These are phyloP conservation scores for Onchidella celtica DNA, from an alignment of 2,888 invertebrate genomes.

Conservation along the genomic window DNA sequence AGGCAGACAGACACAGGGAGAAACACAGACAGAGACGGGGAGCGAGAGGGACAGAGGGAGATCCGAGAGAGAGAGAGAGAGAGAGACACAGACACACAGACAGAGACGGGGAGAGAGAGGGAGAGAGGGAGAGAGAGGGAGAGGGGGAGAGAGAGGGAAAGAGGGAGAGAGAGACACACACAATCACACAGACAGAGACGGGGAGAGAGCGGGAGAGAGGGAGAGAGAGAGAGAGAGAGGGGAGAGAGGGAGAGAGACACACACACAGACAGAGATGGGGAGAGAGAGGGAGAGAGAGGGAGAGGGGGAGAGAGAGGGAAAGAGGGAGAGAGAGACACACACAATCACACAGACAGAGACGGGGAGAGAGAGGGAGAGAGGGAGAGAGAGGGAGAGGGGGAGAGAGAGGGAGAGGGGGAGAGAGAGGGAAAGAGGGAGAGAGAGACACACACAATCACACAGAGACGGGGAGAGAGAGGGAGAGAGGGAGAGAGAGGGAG, in stretches of 20 bases:
- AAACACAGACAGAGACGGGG: too few relatives aligned
- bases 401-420: background rate
- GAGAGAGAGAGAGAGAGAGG: background rate
- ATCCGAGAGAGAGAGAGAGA: conserved; percentile 1
- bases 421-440: background rate
- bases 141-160: background rate
- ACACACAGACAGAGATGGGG: background rate
- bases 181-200: too few relatives aligned
- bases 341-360: too few relatives aligned
- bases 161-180: background rate
- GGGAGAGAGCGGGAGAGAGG: too few relatives aligned
- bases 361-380: background rate
- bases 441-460: too few relatives aligned
- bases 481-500: background rate
- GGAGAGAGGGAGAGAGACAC: background rate
- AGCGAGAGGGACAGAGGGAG: background rate
- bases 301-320: background rate
- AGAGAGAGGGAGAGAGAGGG: background rate
- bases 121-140: background rate
- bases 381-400: background rate
- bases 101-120: too few relatives aligned
- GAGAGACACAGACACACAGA: background rate
- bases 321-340: background rate
- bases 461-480: too few relatives aligned
- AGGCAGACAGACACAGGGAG: background rate